Base-by-base conservation (phyloP, 2,888 invertebrate genomes). In the Toxonevra muliebris region DNA sequence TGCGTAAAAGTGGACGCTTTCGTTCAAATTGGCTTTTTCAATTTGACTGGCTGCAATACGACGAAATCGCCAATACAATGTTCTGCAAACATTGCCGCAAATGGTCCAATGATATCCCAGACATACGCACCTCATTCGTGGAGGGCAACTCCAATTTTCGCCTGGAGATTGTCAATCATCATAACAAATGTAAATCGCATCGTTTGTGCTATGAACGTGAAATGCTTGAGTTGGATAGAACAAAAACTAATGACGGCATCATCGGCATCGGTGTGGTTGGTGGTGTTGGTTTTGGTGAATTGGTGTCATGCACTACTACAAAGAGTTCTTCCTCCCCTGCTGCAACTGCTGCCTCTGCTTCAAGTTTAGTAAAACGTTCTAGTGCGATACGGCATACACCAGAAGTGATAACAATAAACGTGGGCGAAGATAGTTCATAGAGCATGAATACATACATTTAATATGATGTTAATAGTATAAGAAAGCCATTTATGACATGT, bases 121-220 rank as follows among this genome's bases (percentile, higher is more conserved):
- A 91, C 70, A 91, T 91, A 76, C 88, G 92, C 68, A 92, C 92
- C n/a, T 92, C 92, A 0, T 93, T 93, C 76, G 91, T 92, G n/a
- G 90, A 90, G 77, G 92, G 92, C 67, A 93, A 91, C 77, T 88
- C 90, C 58, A 92, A 92, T 83, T 92, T 92, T 84, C 87, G 92
- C 63, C 86, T 92, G 70, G 92, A 92, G 86, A 92, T 92, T 76
- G 89, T 93, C 58, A 92, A 92, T 82, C 92, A 92, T 83, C 92
- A 92, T 79, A 90, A 92, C 81, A 92, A 91, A 81, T 92, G 91
- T 82, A 93, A 92, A 83, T 92, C 92, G 43, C 92, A 92, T 82
- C 88, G 90, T 75, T 84, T 91, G 76, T 92, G 92, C 81, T 84
- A 84, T 58, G 88, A 87, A 69, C 83, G 87, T 3, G 88, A 88